Evolutionary conservation across 2,113 vertebrate species (phyloP), one percentile per base, ranked within the genome.

Genomic region (Macquaria ambigua): DNA sequence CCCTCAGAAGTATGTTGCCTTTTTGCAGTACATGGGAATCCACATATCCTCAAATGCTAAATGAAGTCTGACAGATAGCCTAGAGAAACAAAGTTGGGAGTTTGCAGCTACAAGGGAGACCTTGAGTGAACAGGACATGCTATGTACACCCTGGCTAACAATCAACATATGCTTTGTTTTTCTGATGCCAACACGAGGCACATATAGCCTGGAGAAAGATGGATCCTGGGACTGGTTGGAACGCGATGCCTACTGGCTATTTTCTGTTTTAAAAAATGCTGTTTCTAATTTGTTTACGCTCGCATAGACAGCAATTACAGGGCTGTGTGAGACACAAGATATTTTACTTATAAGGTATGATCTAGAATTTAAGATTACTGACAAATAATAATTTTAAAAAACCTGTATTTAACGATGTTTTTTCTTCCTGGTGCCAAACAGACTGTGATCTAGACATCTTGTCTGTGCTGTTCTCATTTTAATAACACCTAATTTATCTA

Each of bases 41-140:
- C 95, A 90, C 96, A 95, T 97, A 96, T 95, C 97, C 97, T 90
- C 91, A 82, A 95, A 97, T 95, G 96, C 96, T 97, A 99, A 99
- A 99, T 99, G 96, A 95, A 95, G 94, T 97, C 97, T 99, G 98
- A 99, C 98, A 99, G 97, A 96, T 99, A 95, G 97, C 98, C 98
- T 95, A 95, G 96, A 99, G 98, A 98, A 97, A 98, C 95, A 97
- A 98, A 98, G 97, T 98, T 98, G 97, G 93, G 96, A 97, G 97
- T 95, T 95, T 97, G 97, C 92, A 96, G 96, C 96, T 97, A 97
- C 95, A 95, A 96, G 97, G 95, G 91, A 97, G 97, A 97, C 96
- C 96, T 95, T 98, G 96, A 98, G 96, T 98, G 97, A 98, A 97
- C 96, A 97, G 97, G 98, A 99, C 98, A 98, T 96, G 92, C 94